A percentile compares a stretch with the other conserved stretches of the same genome.
These are phyloP conservation scores for Myiothlypis coronata DNA, from an alignment of 2,797 vertebrate species.

Conservation along the genomic window DNA sequence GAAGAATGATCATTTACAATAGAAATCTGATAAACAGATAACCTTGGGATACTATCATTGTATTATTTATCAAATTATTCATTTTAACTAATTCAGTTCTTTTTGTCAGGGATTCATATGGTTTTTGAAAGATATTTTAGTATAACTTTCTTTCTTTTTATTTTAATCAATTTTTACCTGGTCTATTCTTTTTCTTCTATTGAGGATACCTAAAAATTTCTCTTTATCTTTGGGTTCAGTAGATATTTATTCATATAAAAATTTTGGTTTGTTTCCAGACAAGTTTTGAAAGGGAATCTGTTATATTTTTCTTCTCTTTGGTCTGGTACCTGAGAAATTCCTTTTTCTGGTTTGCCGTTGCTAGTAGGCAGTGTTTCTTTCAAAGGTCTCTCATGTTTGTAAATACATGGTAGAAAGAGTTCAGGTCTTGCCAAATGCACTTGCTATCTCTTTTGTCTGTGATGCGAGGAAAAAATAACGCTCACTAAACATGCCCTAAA, in stretches of 20 bases:
- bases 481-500: not conserved
- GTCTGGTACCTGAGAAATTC: not conserved
- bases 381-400: not conserved
- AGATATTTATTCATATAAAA: not conserved
- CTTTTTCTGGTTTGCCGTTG: not conserved
- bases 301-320: not conserved
- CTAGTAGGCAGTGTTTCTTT: not conserved
- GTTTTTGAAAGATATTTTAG: not conserved
- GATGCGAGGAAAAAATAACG: not conserved
- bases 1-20: not conserved
- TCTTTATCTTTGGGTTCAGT: not conserved
- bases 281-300: not conserved
- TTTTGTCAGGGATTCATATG: not conserved
- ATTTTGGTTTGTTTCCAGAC: not conserved
- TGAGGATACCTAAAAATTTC: not conserved
- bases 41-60: not conserved
- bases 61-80: not conserved
- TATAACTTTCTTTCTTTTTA: not conserved
- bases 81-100: not conserved
- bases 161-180: not conserved
- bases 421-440: not conserved
- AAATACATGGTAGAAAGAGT: not conserved
- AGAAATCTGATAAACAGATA: not conserved
- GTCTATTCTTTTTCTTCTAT: not conserved
- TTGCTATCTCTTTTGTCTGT: not conserved